Base-by-base conservation (phyloP, 2,113 vertebrate genomes). In the Percina caprodes region DNA sequence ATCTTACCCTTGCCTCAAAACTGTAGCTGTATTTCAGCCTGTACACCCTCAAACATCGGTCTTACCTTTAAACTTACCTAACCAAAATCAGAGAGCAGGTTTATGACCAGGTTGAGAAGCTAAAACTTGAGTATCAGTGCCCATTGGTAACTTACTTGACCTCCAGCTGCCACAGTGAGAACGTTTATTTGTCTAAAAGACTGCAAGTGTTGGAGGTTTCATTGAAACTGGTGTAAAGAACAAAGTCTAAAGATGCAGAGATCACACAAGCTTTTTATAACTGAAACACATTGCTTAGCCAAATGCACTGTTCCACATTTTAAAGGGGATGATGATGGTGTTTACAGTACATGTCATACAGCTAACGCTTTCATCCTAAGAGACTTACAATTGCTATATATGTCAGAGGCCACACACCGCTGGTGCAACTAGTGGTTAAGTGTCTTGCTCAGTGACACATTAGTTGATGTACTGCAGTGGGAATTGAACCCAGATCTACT, bases 171-270 rank as follows among this genome's bases (percentile, higher is more conserved):
- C 23, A 2, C 73, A 76, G 35, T 46, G 42, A 16, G 46, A n/a
- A 19, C 2, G 2, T 63, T 26, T 26, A 58, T 56, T 51, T 59
- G 9, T 8, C 49, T 10, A 35, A 75, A 74, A 54, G 19, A 39
- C n/a, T 61, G 66, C 24, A 26, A 45, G 12, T 63, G 48, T 13
- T 56, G 39, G n/a, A 60, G 35, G 62, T 39, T 24, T 21, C 45
- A 51, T 33, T 21, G 19, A 59, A 68, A 58, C 30, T 55, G 12
- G 9, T 66, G 55, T 1, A 39, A 30, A 77, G 35, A 65, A 46
- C 9, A 60, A 55, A 63, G 39, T 24, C 16, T 65, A 35, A 52
- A 65, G n/a, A 74, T 56, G n/a, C n/a, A n/a, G n/a, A n/a, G n/a
- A n/a, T n/a, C 11, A 23, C 12, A 23, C 15, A 7, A 24, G 30